These are phyloP conservation scores for Lepidostoma basale DNA, from an alignment of 1,140 invertebrate genomes.

Conservation along the genomic window DNA sequence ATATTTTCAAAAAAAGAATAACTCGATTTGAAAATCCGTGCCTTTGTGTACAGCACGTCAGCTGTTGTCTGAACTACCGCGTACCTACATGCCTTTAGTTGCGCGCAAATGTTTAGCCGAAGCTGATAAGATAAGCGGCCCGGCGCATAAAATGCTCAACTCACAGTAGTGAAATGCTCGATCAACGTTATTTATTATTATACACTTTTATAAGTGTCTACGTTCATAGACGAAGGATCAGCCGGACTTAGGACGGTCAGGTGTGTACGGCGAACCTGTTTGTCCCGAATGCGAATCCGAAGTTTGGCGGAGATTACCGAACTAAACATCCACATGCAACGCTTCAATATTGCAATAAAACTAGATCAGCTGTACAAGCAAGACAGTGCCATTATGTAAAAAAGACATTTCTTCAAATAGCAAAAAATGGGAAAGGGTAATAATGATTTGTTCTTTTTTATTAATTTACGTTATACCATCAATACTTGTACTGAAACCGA, in stretches of 20 bases:
- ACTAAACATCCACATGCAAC: constrained; percentile 2
- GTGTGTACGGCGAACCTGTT: background rate
- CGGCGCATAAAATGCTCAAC: too few relatives aligned
- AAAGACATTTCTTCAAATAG: background rate
- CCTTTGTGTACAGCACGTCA: constrained; percentile 18
- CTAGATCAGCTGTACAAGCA: too few relatives aligned
- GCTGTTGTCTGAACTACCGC: background rate
- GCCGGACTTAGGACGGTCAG: background rate
- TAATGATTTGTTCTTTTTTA: too few relatives aligned
- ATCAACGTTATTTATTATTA: too few relatives aligned
- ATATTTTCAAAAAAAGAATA: background rate
- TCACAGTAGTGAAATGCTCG: too few relatives aligned
- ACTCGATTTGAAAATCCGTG: background rate
- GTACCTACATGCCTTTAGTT: background rate
- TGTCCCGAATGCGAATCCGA: constrained; percentile 13
- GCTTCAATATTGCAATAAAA: constrained; percentile 2
- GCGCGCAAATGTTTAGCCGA: background rate
- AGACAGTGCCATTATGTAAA: background rate
- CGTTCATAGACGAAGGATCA: background rate
- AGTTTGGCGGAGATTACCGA: constrained; percentile 6
- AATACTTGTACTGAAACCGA: too few relatives aligned
- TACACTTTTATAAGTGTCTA: too few relatives aligned
- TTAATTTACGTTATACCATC: too few relatives aligned
- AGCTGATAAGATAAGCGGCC: too few relatives aligned
- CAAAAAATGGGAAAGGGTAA: too few relatives aligned